Evolutionary conservation across 2,888 invertebrate species (phyloP).

Genomic region (Sericinus montela): DNA sequence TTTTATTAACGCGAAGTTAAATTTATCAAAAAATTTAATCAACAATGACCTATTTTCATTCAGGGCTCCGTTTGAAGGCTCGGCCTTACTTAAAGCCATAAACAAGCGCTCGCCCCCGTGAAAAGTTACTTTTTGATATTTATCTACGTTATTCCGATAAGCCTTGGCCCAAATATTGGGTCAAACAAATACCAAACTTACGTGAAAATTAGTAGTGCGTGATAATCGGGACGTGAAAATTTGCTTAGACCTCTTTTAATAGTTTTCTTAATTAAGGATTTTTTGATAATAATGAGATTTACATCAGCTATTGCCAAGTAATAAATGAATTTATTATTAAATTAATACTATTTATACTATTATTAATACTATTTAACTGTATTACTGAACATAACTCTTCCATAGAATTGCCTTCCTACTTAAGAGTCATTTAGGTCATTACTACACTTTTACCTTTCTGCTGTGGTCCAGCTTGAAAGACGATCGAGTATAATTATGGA

Average conservation of each 20-base stretch:
- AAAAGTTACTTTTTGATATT: slow-evolving; percentile 21
- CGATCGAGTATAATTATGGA: too few relatives aligned
- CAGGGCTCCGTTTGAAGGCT: slow-evolving; percentile 1
- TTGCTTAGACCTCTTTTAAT: not conserved
- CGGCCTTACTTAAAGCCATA: slow-evolving; percentile 19
- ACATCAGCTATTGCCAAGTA: too few relatives aligned
- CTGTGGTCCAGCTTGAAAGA: too few relatives aligned
- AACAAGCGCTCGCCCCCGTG: slow-evolving; percentile 17
- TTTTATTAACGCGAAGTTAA: not conserved
- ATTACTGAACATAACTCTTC: too few relatives aligned
- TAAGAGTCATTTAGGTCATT: too few relatives aligned
- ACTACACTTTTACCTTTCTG: too few relatives aligned
- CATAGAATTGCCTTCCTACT: too few relatives aligned
- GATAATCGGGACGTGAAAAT: slow-evolving; percentile 9
- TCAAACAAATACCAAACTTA: slow-evolving; percentile 41
- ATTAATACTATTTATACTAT: too few relatives aligned
- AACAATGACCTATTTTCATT: slow-evolving; percentile 13
- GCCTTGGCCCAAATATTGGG: slow-evolving; percentile 56
- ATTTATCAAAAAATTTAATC: slow-evolving; percentile 7
- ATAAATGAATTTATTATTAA: too few relatives aligned
- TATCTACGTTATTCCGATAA: slow-evolving; percentile 23
- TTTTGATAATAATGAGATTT: too few relatives aligned
- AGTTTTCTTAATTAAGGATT: not conserved
- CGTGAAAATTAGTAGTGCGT: slow-evolving; percentile 23
- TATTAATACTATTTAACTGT: too few relatives aligned